Evolutionary conservation across 2,888 invertebrate genomes (phyloP), one percentile per base, ranked within the genome.

Genomic region (Baronia brevicornis): DNA sequence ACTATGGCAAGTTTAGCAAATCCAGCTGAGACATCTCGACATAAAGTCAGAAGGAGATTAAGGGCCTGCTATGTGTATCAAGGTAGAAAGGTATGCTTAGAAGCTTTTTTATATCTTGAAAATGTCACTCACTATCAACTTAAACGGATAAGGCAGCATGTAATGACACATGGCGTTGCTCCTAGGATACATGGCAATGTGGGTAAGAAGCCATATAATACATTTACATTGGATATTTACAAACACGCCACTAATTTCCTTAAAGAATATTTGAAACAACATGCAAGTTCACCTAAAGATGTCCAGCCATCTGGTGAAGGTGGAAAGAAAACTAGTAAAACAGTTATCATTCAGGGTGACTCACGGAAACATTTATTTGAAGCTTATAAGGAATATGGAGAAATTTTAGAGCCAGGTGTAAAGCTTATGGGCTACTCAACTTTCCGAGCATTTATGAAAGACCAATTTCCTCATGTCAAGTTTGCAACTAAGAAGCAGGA

Each of bases 341-440:
- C 80, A 38, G 75, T 86, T 23, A 74, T 85, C 14, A 80, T 86
- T 18, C 80, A 84, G 50, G 85, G 85, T 12, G 82, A 85, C 39
- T 85, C 86, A 1, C 65, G 92, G 39, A 91, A 91, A 69, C 90
- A 90, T 54, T 78, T 92, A 18, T 92, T 92, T 48, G 90, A 91
- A 52, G 88, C 89, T 21, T 92, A 92, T 58, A 89, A 89, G 53
- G 89, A 91, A 48, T 91, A 90, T 56, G 91, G 91, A 39, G 89
- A 89, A 58, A 88, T 89, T 43, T 67, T 89, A 29, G 90, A 90
- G 50, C 90, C 90, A 0, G 88, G 88, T 31, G 88, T 90, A 6
- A 92, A 92, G 66, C 73, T 91, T 7, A 91, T 93, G 91, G 92
- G 92, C 0, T 93, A 92, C 53, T 91, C 92, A 1, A 92, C 92